These are phyloP conservation scores for Caradrina clavipalpis DNA, from an alignment of 2,888 invertebrate species.

Conservation along the genomic window DNA sequence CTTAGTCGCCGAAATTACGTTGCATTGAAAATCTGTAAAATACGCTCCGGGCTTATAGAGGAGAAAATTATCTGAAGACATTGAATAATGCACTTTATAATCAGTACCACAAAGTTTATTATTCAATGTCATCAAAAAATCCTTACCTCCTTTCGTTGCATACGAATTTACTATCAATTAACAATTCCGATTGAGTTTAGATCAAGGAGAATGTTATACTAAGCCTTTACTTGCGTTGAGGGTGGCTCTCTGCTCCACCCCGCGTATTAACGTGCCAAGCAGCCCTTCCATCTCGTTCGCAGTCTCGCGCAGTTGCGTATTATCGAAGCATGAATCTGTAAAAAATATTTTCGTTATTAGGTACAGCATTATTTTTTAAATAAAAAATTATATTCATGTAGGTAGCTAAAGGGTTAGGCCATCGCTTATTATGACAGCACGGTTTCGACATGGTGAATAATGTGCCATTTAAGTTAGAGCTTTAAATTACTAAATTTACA, in stretches of 20 bases:
- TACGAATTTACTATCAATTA: neutral
- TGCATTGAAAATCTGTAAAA: neutral
- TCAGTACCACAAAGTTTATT: neutral
- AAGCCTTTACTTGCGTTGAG: conserved; percentile 75
- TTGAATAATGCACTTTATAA: no score
- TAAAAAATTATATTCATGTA: no score
- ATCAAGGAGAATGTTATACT: conserved; percentile 57
- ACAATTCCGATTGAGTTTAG: neutral
- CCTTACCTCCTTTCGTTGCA: neutral
- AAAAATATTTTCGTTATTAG: neutral
- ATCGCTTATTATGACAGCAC: no score
- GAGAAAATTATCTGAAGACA: no score
- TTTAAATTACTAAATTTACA: no score
- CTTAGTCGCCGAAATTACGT: neutral
- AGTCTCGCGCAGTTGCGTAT: conserved; percentile 92
- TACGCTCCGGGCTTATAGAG: neutral
- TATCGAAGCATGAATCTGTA: conserved; percentile 91
- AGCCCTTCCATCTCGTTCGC: conserved; percentile 94
- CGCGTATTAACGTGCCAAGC: conserved; percentile 92
- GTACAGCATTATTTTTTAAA: no score
- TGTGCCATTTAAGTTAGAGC: no score
- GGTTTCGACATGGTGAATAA: no score
- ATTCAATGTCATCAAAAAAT: neutral
- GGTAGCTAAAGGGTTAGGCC: no score
- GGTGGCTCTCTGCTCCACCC: conserved; percentile 91